Conservation (phyloP, 2,113 vertebrate species). For the Xiphias gladius region DNA sequence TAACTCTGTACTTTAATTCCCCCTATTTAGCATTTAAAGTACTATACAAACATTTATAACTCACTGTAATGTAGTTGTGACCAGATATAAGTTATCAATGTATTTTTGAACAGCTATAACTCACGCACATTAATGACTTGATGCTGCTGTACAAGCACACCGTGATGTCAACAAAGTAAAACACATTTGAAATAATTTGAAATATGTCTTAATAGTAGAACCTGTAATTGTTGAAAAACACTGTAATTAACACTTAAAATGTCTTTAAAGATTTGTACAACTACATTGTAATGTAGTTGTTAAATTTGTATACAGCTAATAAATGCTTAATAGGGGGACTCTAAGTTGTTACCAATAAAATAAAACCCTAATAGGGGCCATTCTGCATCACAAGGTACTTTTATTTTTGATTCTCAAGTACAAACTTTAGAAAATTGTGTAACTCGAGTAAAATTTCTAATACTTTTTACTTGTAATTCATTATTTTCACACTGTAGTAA, state of each 20-base stretch:
- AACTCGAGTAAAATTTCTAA: background rate
- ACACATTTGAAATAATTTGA: background rate
- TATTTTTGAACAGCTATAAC: background rate
- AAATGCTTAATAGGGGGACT: background rate
- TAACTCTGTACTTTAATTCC: background rate
- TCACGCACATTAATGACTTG: background rate
- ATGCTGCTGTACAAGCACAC: background rate
- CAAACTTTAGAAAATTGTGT: background rate
- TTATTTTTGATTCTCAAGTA: background rate
- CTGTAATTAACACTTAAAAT: background rate
- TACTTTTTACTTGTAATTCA: conserved; percentile 12
- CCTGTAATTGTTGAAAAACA: background rate
- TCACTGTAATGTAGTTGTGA: too few species aligned
- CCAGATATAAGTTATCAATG: background rate
- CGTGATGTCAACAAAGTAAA: background rate
- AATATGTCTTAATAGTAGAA: background rate
- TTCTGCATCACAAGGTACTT: background rate
- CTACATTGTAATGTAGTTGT: background rate
- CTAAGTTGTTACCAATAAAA: background rate
- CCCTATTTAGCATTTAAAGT: background rate
- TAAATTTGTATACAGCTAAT: background rate
- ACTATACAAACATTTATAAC: too few species aligned
- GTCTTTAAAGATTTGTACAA: background rate
- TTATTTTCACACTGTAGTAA: background rate
- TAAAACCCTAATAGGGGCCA: background rate